These are phyloP conservation scores for Manis javanica DNA, from an alignment of 2,797 vertebrate species.

Conservation along the genomic window DNA sequence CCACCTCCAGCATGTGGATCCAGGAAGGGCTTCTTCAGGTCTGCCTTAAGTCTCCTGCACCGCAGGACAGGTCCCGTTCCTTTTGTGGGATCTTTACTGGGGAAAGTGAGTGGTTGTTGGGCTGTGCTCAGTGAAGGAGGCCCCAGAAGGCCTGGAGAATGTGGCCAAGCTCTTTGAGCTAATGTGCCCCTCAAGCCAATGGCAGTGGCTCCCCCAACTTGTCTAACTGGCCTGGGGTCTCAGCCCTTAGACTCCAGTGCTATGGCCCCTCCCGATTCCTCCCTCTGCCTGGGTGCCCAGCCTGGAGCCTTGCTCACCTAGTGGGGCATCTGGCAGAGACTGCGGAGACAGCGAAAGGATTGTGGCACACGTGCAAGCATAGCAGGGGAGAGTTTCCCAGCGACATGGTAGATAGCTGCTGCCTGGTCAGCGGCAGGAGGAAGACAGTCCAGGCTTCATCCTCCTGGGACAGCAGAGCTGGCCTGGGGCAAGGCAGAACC, in stretches of 20 bases:
- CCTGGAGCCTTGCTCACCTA: background rate
- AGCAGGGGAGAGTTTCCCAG: background rate
- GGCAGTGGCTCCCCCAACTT: background rate
- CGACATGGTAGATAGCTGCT: background rate
- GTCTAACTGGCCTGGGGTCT: background rate
- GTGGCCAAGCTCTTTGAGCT: background rate
- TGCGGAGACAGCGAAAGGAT: background rate
- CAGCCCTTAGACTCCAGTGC: background rate
- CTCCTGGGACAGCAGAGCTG: background rate
- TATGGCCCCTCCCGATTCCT: background rate
- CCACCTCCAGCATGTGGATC: background rate
- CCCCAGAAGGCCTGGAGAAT: background rate
- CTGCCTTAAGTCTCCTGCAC: background rate
- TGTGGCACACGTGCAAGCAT: fast-evolving
- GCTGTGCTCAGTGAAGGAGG: background rate
- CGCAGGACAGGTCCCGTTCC: background rate
- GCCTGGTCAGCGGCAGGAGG: background rate
- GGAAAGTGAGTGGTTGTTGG: background rate
- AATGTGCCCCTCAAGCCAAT: background rate
- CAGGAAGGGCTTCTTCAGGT: background rate
- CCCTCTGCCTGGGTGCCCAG: background rate
- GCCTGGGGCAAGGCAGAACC: background rate
- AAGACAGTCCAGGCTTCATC: background rate
- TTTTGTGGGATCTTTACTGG: background rate
- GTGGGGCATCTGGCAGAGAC: background rate